Evolutionary conservation across 2,113 vertebrate species (phyloP), one percentile per base, ranked within the genome.

Genomic region (Chaetodon trifascialis): DNA sequence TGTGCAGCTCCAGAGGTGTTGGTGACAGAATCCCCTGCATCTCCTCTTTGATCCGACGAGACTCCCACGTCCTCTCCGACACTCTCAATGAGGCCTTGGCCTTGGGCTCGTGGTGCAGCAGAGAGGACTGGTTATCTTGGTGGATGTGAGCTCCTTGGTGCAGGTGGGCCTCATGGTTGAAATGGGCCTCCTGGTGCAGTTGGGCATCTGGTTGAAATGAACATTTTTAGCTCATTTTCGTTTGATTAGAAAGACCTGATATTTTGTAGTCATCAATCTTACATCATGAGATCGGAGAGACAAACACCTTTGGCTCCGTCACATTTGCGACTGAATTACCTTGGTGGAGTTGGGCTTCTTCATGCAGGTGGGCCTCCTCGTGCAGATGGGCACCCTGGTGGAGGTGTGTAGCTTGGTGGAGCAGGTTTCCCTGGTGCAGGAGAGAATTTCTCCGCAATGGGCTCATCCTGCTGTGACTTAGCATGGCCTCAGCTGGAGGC

Each of bases 11-110:
- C 5, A 98, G 89, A 0, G 97, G 96, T 0, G 95, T 96, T 0
- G 98, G 96, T 0, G 94, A 96, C 84, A 97, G 92, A 75, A 98
- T 97, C 79, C 98, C 97, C 94, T 96, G 97, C 90, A 96, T 96
- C 85, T 98, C 97, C 75, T 97, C 97, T 21, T 97, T 95, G 0
- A 97, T 96, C 68, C 95, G 94, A 49, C 93, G 96, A 2, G 95
- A 90, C 86, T 98, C 98, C 96, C 95, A 95, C 66, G 96, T 96
- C 89, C 96, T 97, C 84, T 95, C 95, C 0, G 96, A 95, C 52
- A 88, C 94, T 76, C 90, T 92, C 78, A 95, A 76, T 0, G 93
- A 95, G 58, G 92, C 88, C 83, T 96, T 96, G 1, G 86, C 77
- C 76, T 95, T 93, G 66, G 85, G 76, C 4, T 93, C 93, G 0